Evolutionary conservation across 2,888 invertebrate species (phyloP).

Genomic region (Apoda limacodes): DNA sequence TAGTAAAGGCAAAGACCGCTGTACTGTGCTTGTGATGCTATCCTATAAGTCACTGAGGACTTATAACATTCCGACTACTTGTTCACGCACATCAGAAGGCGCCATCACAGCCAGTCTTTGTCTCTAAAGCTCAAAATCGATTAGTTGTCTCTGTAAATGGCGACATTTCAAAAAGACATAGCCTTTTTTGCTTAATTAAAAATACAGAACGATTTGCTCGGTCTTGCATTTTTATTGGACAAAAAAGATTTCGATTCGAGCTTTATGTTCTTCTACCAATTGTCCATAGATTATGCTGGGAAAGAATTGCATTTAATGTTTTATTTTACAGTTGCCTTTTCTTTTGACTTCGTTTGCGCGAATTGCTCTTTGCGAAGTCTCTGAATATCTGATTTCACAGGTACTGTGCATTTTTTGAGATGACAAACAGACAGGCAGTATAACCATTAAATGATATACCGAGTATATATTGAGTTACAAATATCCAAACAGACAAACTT

Average conservation of each 20-base stretch:
- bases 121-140: background rate
- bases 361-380: no score
- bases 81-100: background rate
- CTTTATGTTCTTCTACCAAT: slow-evolving; percentile 8
- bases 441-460: no score
- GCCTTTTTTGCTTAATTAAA: slow-evolving; percentile 35
- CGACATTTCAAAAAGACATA: no score
- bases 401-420: no score
- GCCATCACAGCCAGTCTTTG: background rate
- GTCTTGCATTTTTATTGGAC: slow-evolving; percentile 27
- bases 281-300: background rate
- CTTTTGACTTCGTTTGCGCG: background rate
- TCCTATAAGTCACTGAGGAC: background rate
- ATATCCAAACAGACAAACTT: no score
- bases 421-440: no score
- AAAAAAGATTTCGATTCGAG: slow-evolving; percentile 16
- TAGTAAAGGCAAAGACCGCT: no score
- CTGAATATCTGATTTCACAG: no score
- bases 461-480: no score
- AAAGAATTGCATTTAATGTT: background rate
- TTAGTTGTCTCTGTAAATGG: background rate
- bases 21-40: no score
- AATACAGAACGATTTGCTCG: slow-evolving; percentile 37
- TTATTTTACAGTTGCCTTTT: background rate
- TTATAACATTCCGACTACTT: background rate